Base-by-base conservation (phyloP, 2,888 invertebrate genomes). In the Muschampia plurimacula region DNA sequence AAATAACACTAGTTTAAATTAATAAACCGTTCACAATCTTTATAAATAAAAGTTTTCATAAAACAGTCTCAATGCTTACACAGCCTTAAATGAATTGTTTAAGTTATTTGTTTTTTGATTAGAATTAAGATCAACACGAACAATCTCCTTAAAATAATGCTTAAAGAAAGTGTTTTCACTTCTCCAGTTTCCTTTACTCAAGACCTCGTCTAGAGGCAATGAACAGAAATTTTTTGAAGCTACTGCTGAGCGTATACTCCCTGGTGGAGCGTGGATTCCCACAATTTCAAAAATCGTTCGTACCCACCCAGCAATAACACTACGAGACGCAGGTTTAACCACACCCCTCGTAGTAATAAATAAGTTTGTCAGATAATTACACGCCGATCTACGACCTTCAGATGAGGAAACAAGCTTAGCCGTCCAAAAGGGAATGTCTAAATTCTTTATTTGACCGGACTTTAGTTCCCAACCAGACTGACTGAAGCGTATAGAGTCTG, bases 121-220 rank as follows among this genome's bases (percentile, higher is more conserved):
- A 12, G 13, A 12, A 49, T 49, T 13, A 49, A 9, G 13, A 49
- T 49, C 49, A 49, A 9, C 13, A 5, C 4, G 49, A 49, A 9
- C 13, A 94, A 86, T 44, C 44, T 73, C 55, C 28, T 67, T 22
- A 60, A 44, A 52, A 28, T 57, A 39, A 41, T 64, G 49, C 49
- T 49, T 49, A 49, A 49, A 49, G 49, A 49, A 49, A 49, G 49
- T 49, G 49, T 9, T 13, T 49, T 13, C 49, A 49, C 49, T 49
- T 13, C 49, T 9, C 49, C 5, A 49, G 13, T 49, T 49, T 49
- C 49, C 49, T 49, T 4, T 49, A 12, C 13, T 49, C 13, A 49
- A 49, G 5, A 49, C 49, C 49, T 49, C 49, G 3, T 49, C 49
- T 49, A 49, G 12, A 12, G 49, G 49, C 13, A 49, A 49, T 12